A percentile compares a stretch with the other conserved stretches of the same genome.
Evolutionary conservation across 2,113 vertebrate genomes (phyloP).

Genomic region (Turnix velox): DNA sequence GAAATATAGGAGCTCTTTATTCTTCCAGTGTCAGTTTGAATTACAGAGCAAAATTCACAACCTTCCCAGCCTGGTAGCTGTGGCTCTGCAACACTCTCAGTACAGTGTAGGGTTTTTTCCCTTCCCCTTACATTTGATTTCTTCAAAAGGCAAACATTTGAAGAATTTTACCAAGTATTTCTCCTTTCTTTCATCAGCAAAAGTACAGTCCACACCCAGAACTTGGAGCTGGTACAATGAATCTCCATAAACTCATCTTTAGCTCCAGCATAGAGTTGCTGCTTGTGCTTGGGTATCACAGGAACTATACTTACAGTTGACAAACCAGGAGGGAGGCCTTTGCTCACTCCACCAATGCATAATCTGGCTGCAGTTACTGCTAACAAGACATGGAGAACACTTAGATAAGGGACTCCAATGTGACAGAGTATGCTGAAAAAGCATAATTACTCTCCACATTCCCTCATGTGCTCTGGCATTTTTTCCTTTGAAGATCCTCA

Average conservation of each 20-base stretch:
- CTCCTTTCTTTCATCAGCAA: neutral
- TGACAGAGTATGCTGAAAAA: neutral
- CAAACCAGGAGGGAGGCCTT: neutral
- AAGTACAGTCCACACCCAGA: neutral
- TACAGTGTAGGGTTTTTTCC: rapidly evolving
- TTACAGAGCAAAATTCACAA: neutral
- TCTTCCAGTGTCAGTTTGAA: neutral
- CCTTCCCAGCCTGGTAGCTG: neutral
- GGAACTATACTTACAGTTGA: neutral
- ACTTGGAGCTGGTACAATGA: neutral
- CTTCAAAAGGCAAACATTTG: neutral
- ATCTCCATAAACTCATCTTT: neutral
- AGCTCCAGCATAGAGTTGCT: neutral
- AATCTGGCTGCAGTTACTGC: neutral
- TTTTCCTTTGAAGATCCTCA: neutral
- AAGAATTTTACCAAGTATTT: neutral
- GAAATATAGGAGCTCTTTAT: neutral
- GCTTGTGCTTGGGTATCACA: neutral
- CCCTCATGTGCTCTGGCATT: neutral
- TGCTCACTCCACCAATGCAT: neutral
- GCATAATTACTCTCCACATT: neutral
- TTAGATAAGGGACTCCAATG: neutral
- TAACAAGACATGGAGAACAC: neutral
- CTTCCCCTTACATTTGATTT: neutral
- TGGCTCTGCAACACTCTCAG: neutral